Evolutionary conservation across 2,888 invertebrate genomes (phyloP).

Genomic region (Bellardia pandia): DNA sequence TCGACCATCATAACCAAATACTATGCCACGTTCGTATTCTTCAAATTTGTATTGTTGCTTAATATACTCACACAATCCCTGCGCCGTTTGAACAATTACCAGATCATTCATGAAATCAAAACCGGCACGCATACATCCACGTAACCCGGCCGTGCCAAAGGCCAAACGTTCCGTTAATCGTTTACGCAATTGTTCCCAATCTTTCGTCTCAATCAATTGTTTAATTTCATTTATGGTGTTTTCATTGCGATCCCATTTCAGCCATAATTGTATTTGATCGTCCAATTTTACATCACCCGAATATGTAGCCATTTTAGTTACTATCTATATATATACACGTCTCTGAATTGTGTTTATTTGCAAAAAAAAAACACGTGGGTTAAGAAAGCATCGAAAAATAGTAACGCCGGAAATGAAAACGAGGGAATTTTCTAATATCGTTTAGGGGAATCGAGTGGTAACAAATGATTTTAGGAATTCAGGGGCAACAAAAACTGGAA

Average conservation of each 20-base stretch:
- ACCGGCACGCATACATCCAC: conserved; percentile 96
- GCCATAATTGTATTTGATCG: conserved; percentile 89
- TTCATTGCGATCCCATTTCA: conserved; percentile 90
- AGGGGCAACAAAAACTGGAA: too few species aligned
- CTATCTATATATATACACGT: not conserved
- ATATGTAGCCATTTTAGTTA: conserved; percentile 32
- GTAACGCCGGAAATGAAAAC: too few species aligned
- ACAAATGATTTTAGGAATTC: too few species aligned
- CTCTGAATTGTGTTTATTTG: conserved; percentile 13
- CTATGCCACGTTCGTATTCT: conserved; percentile 88
- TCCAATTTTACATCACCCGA: conserved; percentile 85
- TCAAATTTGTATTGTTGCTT: conserved; percentile 86
- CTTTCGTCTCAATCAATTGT: conserved; percentile 85
- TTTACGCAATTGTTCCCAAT: conserved; percentile 86
- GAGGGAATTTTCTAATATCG: too few species aligned
- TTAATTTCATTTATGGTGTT: conserved; percentile 87
- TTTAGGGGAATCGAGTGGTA: too few species aligned
- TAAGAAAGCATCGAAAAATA: too few species aligned
- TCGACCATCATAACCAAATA: conserved; percentile 96
- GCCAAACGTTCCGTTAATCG: conserved; percentile 89
- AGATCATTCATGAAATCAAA: conserved; percentile 98
- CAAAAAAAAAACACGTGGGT: not conserved
- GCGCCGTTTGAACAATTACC: conserved; percentile 96
- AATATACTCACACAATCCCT: conserved; percentile 93
- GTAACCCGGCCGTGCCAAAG: conserved; percentile 97